Evolutionary conservation across 2,113 vertebrate genomes (phyloP), one percentile per base, ranked within the genome.

Genomic region (Fulmarus glacialis): DNA sequence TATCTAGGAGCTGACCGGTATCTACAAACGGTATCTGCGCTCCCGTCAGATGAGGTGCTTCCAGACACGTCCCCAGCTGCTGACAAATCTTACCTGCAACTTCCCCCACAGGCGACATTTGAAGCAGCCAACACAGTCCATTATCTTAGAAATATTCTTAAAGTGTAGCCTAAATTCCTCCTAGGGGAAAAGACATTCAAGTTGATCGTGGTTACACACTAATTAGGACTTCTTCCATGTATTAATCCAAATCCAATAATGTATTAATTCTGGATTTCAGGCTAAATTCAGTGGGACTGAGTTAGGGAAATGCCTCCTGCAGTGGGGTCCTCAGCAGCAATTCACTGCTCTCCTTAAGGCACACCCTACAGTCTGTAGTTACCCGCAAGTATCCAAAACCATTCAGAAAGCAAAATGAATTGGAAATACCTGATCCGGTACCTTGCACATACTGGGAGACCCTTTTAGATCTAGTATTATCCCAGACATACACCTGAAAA

Each of bases 71-170:
- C 34, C 67, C 55, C 53, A 15, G 56, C 3, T 30, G 55, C 70
- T 30, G 59, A 20, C 56, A 50, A 17, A 52, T 15, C 97, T 96
- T 67, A 99, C 99, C 99, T 99, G 99, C 87, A 99, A 26, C 97
- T 99, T 99, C 59, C 99, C 99, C 99, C 99, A 99, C 26, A 99
- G 98, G 19, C 99, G 98, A 77, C 99, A 99, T 78, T 99, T 99
- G 90, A 99, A 98, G 98, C 99, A 99, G 81, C 99, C 99, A 34
- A 99, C 99, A 7, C 99, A 99, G 95, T 99, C 99, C 99, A 99
- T 99, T 86, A 99, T 99, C 97, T 98, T 99, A 11, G 99, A 99
- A 97, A 99, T 99, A 74, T 99, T 99, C 97, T 98, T 98, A 52
- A 99, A 99, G 85, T 99, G 99, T 19, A 98, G 97, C 72, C 99